A percentile compares a stretch with the other conserved stretches of the same genome.
phyloP scores from a whole-genome alignment of 2,113 vertebrate genomes.

The Petrocephalus zakoni region DNA sequence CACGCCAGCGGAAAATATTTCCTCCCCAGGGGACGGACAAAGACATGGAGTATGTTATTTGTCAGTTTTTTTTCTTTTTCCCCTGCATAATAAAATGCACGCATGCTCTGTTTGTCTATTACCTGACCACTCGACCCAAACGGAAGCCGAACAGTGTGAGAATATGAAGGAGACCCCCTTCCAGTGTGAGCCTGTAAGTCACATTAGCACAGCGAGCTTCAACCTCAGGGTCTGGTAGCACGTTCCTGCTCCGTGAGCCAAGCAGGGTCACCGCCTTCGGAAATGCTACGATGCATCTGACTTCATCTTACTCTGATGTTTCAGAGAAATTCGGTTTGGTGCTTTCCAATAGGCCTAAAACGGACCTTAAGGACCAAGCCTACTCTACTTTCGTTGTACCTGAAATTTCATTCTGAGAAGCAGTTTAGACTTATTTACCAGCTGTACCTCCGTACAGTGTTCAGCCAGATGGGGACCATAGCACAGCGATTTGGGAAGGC shows the following conservation, averaged over 20 bases:
- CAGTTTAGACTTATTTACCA: background rate
- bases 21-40: background rate
- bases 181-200: background rate
- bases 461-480: background rate
- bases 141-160: background rate
- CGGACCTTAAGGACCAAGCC: background rate
- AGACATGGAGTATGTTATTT: conserved; percentile 9
- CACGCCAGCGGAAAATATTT: conserved; percentile 14
- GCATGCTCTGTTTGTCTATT: background rate
- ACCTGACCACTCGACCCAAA: background rate
- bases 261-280: background rate
- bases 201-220: background rate
- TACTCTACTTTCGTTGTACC: background rate
- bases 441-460: background rate
- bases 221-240: background rate
- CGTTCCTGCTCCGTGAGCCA: background rate
- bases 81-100: background rate
- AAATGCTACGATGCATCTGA: background rate
- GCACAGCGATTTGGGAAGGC: background rate
- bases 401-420: background rate
- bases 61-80: background rate
- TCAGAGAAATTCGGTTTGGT: background rate
- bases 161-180: background rate
- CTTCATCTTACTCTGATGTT: background rate
- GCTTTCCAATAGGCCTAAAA: background rate